Conservation (phyloP, 2,888 invertebrate species). For the Tetragonula carbonaria region DNA sequence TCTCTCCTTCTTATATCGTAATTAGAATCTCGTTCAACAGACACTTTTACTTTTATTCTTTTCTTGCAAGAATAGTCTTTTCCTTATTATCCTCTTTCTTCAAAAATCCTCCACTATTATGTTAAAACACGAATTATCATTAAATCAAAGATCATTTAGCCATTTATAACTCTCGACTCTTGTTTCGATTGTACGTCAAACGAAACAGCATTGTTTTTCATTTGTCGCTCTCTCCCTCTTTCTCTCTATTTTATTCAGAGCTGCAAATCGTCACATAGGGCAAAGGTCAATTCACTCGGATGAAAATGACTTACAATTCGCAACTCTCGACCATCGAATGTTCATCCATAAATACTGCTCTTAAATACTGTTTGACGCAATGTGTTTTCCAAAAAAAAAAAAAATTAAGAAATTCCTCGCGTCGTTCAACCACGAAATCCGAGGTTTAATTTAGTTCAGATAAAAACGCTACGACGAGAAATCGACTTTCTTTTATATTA, state of each 20-base stretch:
- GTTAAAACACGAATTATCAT: not conserved
- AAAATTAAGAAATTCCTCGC: too few relatives aligned
- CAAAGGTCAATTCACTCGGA: not conserved
- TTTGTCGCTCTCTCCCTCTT: too few relatives aligned
- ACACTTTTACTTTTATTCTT: not conserved
- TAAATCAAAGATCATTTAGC: too few relatives aligned
- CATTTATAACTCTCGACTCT: too few relatives aligned
- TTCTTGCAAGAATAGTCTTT: not conserved
- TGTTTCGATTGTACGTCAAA: too few relatives aligned
- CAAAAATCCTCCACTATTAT: not conserved
- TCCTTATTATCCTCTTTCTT: not conserved
- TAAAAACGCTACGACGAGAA: too few relatives aligned
- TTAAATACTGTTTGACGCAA: not conserved
- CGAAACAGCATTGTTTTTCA: too few relatives aligned
- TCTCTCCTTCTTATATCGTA: not conserved
- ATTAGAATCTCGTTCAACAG: not conserved
- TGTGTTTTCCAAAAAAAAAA: not conserved
- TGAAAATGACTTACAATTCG: not conserved
- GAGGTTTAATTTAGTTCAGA: too few relatives aligned
- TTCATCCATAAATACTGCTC: not conserved
- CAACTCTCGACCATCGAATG: not conserved
- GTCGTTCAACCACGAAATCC: too few relatives aligned
- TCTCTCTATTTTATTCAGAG: too few relatives aligned
- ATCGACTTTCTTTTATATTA: too few relatives aligned
- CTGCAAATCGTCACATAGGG: not conserved